phyloP scores from a whole-genome alignment of 2,888 invertebrate species.

The Chrysomela aeneicollis region DNA sequence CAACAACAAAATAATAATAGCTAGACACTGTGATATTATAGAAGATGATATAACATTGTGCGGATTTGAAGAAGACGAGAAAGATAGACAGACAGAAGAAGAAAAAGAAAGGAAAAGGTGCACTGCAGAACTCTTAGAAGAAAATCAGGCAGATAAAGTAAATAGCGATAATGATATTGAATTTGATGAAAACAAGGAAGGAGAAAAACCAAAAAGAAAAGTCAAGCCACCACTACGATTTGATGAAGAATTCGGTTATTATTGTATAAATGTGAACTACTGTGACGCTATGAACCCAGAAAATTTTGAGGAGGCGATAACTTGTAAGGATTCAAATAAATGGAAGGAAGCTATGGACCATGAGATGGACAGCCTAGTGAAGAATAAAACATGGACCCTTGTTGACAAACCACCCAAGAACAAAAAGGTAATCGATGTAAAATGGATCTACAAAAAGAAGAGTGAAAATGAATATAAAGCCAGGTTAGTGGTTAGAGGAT shows the following conservation, averaged over 20 bases:
- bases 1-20: slow-evolving; percentile 4
- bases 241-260: slow-evolving; percentile 13
- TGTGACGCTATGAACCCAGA: not conserved
- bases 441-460: slow-evolving; percentile 37
- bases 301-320: not conserved
- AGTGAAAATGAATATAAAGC: slow-evolving; percentile 26
- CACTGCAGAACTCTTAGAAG: not conserved
- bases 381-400: slow-evolving; percentile 37
- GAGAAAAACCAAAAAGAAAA: slow-evolving; percentile 4
- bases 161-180: not conserved
- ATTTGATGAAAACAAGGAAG: not conserved
- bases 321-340: not conserved
- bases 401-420: slow-evolving; percentile 31
- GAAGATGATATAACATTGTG: slow-evolving; percentile 9
- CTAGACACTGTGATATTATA: slow-evolving; percentile 16
- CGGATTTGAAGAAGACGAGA: not conserved
- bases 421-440: slow-evolving; percentile 28
- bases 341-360: slow-evolving; percentile 36
- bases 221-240: slow-evolving; percentile 5
- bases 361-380: slow-evolving; percentile 30
- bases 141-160: too few species aligned
- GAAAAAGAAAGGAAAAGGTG: not conserved
- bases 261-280: slow-evolving; percentile 9
- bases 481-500: slow-evolving; percentile 22
- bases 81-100: not conserved